Conservation (phyloP, 2,888 invertebrate genomes). For the Papilio elwesi region DNA sequence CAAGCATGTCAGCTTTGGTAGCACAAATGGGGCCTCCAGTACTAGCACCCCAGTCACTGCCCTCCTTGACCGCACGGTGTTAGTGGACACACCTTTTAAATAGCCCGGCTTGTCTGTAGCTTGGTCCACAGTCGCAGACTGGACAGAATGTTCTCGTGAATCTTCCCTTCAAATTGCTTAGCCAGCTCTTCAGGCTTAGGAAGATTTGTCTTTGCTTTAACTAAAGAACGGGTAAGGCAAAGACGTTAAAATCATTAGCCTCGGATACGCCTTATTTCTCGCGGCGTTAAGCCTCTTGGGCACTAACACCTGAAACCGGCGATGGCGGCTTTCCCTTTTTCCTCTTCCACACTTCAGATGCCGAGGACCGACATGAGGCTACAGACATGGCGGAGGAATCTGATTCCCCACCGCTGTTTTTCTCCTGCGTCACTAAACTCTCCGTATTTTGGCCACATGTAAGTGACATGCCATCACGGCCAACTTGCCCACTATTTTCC, state of each 20-base stretch:
- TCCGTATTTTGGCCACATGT: not conserved
- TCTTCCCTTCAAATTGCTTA: not conserved
- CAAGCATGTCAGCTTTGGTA: conserved; percentile 5
- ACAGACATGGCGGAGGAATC: not conserved
- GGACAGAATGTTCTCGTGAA: no score
- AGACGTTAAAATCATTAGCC: not conserved
- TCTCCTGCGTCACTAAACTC: not conserved
- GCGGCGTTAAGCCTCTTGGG: not conserved
- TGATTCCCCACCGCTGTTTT: not conserved
- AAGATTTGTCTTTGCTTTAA: not conserved
- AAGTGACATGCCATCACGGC: not conserved
- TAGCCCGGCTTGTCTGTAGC: no score
- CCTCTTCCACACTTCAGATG: not conserved
- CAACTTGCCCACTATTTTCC: not conserved
- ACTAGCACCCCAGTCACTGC: conserved; percentile 32
- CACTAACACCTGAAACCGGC: not conserved
- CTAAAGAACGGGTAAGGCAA: not conserved
- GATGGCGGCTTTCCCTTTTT: not conserved
- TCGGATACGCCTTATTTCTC: not conserved
- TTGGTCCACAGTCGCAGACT: no score
- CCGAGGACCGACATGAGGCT: not conserved
- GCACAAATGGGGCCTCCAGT: conserved; percentile 3
- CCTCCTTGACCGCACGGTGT: not conserved
- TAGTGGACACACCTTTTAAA: not conserved
- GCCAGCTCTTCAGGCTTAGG: not conserved